A percentile compares a stretch with the other conserved stretches of the same genome.
These are phyloP conservation scores for Uromys caudimaculatus DNA, from an alignment of 2,797 vertebrate genomes.

Conservation along the genomic window DNA sequence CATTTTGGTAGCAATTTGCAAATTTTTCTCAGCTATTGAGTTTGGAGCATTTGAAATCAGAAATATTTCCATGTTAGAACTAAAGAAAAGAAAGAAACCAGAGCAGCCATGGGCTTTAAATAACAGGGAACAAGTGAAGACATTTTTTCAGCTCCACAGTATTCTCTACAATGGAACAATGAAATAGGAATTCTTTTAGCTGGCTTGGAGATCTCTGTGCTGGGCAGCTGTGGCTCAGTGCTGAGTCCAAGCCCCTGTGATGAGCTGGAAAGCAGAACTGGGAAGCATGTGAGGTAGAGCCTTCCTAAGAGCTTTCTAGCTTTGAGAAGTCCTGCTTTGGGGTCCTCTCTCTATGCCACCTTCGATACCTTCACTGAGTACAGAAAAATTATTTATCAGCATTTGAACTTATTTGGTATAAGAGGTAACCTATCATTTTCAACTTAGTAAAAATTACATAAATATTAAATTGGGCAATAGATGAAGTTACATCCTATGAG, in stretches of 20 bases:
- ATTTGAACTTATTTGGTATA: neutral
- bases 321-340: slow-evolving; percentile 21
- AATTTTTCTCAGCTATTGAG: slow-evolving; percentile 22
- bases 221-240: neutral
- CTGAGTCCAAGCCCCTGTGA: neutral
- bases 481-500: neutral
- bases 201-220: neutral
- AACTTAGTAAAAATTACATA: neutral
- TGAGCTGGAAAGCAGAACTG: neutral
- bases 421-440: neutral
- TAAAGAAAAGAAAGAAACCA: slow-evolving; percentile 51
- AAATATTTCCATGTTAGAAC: slow-evolving; percentile 34
- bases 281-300: neutral
- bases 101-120: neutral
- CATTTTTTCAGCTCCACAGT: neutral
- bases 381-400: neutral
- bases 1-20: slow-evolving; percentile 41
- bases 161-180: neutral
- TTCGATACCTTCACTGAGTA: neutral
- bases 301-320: neutral
- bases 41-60: slow-evolving; percentile 9
- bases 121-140: slow-evolving; percentile 23
- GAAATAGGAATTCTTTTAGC: neutral
- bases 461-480: neutral
- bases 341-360: neutral